A percentile compares a stretch with the other conserved stretches of the same genome.
Conservation (phyloP, 1,140 invertebrate genomes). For the Coboldia fuscipes region DNA sequence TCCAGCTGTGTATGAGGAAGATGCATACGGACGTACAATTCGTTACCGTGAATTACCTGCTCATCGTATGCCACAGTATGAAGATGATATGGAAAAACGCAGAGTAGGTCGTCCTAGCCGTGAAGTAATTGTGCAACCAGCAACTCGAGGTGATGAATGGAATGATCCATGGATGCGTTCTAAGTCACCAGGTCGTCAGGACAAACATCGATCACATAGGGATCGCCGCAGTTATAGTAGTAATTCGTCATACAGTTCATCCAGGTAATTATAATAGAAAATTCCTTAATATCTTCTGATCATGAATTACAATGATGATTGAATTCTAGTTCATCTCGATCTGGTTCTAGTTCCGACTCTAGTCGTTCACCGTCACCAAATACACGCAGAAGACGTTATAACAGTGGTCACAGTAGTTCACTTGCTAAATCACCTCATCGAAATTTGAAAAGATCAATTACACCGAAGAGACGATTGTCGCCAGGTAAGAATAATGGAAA, state of each 20-base stretch:
- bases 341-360: conserved; percentile 19
- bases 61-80: conserved; percentile 20
- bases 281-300: neutral
- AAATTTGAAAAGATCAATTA: conserved; percentile 10
- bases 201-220: conserved; percentile 16
- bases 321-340: conserved; percentile 21
- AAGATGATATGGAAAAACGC: conserved; percentile 11
- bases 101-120: conserved; percentile 30
- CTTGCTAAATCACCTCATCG: conserved; percentile 13
- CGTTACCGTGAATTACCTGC: conserved; percentile 18
- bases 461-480: conserved; percentile 9
- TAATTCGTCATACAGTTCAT: conserved; percentile 52
- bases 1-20: conserved; percentile 14
- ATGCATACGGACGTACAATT: conserved; percentile 15
- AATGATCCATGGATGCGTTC: conserved; percentile 79
- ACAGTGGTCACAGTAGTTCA: conserved; percentile 5
- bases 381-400: conserved; percentile 13
- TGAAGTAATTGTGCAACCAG: conserved; percentile 52
- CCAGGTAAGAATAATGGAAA: conserved; percentile 14
- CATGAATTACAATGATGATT: neutral
- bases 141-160: conserved; percentile 61
- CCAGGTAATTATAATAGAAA: conserved; percentile 8
- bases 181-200: conserved; percentile 36
- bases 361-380: conserved; percentile 17
- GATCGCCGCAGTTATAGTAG: conserved; percentile 22